Evolutionary conservation across 2,888 invertebrate species (phyloP).

Genomic region (Platycheirus albimanus): DNA sequence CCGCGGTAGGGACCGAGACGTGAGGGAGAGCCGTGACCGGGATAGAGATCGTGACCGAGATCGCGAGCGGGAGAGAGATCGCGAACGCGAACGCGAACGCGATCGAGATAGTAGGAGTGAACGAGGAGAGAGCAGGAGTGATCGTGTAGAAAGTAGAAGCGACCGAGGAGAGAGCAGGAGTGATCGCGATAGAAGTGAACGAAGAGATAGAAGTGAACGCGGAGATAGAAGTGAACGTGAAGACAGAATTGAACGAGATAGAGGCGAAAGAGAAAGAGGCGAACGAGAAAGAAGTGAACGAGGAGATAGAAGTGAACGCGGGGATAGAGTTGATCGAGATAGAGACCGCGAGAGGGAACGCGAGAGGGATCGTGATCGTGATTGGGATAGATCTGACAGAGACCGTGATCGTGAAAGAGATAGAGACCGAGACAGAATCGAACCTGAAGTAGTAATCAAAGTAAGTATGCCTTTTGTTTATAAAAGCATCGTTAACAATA

Average conservation of each 20-base stretch:
- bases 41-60: conserved; percentile 77
- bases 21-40: conserved; percentile 75
- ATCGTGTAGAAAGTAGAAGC: conserved; percentile 75
- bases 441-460: conserved; percentile 79
- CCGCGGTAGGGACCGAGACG: conserved; percentile 76
- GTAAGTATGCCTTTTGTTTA: conserved; percentile 48
- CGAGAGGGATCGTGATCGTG: no score
- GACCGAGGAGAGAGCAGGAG: conserved; percentile 49
- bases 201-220: conserved; percentile 53
- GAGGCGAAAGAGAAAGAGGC: conserved; percentile 77
- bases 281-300: conserved; percentile 81
- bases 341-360: conserved; percentile 79
- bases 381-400: no score
- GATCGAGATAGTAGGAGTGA: conserved; percentile 82
- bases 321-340: no score
- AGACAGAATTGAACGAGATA: conserved; percentile 83
- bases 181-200: conserved; percentile 71
- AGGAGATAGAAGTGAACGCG: no score
- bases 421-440: conserved; percentile 79
- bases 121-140: conserved; percentile 75
- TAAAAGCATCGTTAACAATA: background rate
- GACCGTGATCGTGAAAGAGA: conserved; percentile 80
- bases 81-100: conserved; percentile 78
- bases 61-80: conserved; percentile 80
- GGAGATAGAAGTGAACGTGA: conserved; percentile 74